These are phyloP conservation scores for Pelodytes ibericus DNA, from an alignment of 2,797 vertebrate species.

Conservation along the genomic window DNA sequence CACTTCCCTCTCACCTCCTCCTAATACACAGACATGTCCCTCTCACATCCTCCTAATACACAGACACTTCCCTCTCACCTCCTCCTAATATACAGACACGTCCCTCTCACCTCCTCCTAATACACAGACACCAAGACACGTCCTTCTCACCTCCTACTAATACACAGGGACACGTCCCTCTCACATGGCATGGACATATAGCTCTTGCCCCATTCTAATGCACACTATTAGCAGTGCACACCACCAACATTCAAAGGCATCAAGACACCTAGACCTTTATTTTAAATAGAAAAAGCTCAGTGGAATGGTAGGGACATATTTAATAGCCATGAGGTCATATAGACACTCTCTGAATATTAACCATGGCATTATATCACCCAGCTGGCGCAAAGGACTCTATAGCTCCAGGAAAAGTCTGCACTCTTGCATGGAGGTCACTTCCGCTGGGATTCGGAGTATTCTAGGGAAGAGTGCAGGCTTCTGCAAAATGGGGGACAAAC, in stretches of 20 bases:
- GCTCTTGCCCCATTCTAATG: constrained; percentile 6
- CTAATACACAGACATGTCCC: background rate
- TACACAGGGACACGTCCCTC: background rate
- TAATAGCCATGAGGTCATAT: constrained; percentile 41
- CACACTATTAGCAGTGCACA: background rate
- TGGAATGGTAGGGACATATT: background rate
- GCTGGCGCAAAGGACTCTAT: constrained; percentile 10
- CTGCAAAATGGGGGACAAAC: background rate
- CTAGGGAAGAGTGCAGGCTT: background rate
- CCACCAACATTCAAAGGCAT: background rate
- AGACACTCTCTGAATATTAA: constrained; percentile 37
- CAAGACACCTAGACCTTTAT: background rate
- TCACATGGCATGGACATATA: background rate
- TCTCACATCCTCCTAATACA: background rate
- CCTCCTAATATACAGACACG: constrained; percentile 10
- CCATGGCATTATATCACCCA: background rate
- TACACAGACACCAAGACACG: constrained; percentile 6
- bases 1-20: background rate
- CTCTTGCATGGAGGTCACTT: constrained; percentile 1
- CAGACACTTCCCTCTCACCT: background rate
- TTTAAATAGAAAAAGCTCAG: background rate
- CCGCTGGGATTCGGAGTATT: background rate
- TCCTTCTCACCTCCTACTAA: background rate
- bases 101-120: background rate
- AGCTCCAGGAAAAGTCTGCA: constrained; percentile 27